Base-by-base conservation (phyloP, 1,140 invertebrate species). In the Brachionus rubens region DNA sequence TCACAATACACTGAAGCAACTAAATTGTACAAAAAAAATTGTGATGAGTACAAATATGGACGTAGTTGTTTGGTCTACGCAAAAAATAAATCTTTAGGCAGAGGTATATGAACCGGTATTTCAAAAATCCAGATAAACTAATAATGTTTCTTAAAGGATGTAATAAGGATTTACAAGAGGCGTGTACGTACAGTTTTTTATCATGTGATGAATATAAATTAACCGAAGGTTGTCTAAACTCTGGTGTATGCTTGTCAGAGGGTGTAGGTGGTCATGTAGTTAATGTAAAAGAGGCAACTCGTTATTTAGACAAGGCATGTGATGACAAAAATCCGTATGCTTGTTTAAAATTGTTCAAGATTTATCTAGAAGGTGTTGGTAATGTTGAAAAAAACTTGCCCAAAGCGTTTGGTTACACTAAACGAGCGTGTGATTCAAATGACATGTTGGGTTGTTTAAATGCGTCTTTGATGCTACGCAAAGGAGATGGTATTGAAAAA, bases 1-100 rank as follows among this genome's bases (percentile, higher is more conserved):
- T 19, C 9, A 3, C 19, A 67, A 30, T 43, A 76, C 41, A 40
- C 41, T 5, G 48, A 59, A 52, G 75, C 75, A 21, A 52, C 54
- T 16, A 52, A 76, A 52, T 30, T 76, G 14, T 62, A 62, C 16
- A 76, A 76, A 41, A 76, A 62, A 52, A 62, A 59, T 14, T 76
- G 75, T 52, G 75, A 76, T 40, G 75, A 76, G n/a, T 24, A 36
- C n/a, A 40, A 48, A 47, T 65, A 76, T 65, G 41, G 41, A 19
- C 40, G 33, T 14, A 59, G 75, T 50, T 76, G 75, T 40, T 52
- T 54, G 4, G 21, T 24, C 19, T 76, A 62, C 19, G 54, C 52
- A 19, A 76, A 59, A 50, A 46, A 47, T 47, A 46, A 46, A 19
- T 62, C 48, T 6, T 24, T 62, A 10, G 75, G 75, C 10, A 21